A percentile compares a stretch with the other conserved stretches of the same genome.
These are phyloP conservation scores for Novumbra hubbsi DNA, from an alignment of 2,797 vertebrate species.

Conservation along the genomic window DNA sequence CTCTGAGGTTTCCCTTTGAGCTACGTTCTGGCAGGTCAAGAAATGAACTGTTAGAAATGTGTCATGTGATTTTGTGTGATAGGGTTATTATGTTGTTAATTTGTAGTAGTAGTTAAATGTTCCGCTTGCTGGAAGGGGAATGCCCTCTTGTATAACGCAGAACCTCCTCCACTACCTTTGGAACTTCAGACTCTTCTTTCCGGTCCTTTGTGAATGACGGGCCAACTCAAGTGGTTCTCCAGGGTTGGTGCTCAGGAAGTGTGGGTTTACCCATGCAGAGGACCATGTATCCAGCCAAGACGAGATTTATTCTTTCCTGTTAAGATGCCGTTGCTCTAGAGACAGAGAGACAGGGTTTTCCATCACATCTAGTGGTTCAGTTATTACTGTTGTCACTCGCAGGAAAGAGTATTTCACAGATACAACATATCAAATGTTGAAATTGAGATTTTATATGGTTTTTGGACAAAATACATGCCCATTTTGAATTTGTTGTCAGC, in stretches of 20 bases:
- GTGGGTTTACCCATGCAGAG: slow-evolving; percentile 34
- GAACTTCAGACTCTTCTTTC: neutral
- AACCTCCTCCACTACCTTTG: neutral
- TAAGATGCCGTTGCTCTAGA: slow-evolving; percentile 18
- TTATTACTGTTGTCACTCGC: neutral
- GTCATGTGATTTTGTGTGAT: neutral
- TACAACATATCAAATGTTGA: no score
- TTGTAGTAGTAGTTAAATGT: neutral
- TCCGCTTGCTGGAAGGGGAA: neutral
- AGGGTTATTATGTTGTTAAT: neutral
- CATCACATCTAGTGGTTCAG: neutral
- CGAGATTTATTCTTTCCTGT: slow-evolving; percentile 29
- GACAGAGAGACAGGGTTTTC: neutral
- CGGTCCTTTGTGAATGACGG: neutral
- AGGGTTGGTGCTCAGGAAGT: slow-evolving; percentile 47
- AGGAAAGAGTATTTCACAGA: neutral
- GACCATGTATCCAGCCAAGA: slow-evolving; percentile 36
- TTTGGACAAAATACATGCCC: no score
- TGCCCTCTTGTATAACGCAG: neutral
- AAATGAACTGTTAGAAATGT: neutral
- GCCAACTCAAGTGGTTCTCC: slow-evolving; percentile 1
- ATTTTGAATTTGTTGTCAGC: no score
- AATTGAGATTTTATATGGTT: no score
- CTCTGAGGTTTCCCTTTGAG: slow-evolving; percentile 5
- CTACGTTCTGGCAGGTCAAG: slow-evolving; percentile 10